Evolutionary conservation across 2,113 vertebrate species (phyloP).

Genomic region (Bujurquina vittata): DNA sequence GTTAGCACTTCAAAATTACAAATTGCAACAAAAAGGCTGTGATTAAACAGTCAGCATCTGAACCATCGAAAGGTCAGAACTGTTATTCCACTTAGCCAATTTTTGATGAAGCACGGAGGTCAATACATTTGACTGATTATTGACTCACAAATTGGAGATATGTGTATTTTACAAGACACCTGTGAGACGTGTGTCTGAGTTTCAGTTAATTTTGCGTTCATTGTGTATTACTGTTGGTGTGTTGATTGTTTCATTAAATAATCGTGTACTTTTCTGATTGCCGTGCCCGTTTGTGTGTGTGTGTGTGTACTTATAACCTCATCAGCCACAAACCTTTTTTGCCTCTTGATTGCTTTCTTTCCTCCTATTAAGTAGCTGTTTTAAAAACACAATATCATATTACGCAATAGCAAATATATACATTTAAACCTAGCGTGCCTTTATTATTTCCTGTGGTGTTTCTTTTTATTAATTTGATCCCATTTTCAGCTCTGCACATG

Average conservation of each 20-base stretch:
- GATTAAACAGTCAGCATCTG: conserved; percentile 15
- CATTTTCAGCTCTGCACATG: background rate
- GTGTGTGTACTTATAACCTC: background rate
- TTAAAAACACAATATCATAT: conserved; percentile 13
- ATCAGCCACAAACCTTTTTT: background rate
- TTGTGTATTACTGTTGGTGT: background rate
- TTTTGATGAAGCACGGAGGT: conserved; percentile 16
- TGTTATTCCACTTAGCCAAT: conserved; percentile 7
- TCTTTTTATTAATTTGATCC: background rate
- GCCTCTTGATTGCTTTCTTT: background rate
- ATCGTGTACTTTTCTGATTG: background rate
- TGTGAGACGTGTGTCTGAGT: background rate
- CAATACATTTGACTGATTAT: background rate
- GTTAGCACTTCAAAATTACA: background rate
- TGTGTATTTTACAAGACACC: background rate
- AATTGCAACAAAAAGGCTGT: background rate
- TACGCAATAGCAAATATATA: background rate
- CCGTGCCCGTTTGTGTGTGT: too few relatives aligned
- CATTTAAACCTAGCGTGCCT: background rate
- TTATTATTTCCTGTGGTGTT: background rate
- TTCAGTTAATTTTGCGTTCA: background rate
- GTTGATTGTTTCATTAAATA: background rate
- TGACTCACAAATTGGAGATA: background rate
- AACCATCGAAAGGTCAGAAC: background rate
- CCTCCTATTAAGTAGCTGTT: background rate